Evolutionary conservation across 2,113 vertebrate species (phyloP), one percentile per base, ranked within the genome.

Genomic region (Glaucomys volans): DNA sequence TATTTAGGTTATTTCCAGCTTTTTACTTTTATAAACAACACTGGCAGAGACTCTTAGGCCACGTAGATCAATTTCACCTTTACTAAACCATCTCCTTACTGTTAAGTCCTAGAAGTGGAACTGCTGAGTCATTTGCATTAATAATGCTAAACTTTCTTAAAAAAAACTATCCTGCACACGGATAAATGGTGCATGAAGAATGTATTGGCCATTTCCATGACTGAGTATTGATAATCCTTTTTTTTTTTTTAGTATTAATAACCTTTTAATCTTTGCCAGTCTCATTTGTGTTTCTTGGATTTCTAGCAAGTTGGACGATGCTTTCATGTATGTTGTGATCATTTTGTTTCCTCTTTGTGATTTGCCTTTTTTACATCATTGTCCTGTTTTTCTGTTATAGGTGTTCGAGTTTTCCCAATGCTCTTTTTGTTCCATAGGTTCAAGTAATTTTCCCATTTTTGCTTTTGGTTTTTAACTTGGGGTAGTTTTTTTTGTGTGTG

Each of bases 91-190:
- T 86, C 79, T 86, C 85, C 50, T 82, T 86, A 37, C n/a, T 54
- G n/a, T 91, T 91, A 72, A 76, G 37, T 69, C 90, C 69, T 94
- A 47, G 84, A 94, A 95, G 69, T 69, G 32, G 67, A 80, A 82
- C 54, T 94, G 84, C 84, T 83, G 75, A 94, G 87, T 74, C 40
- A 5, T 80, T 87, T 94, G 7, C 32, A 62, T 75, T 77, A 66
- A 91, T 18, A 83, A 9, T 66, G 35, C 37, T 82, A 81, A 69
- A 64, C 64, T 62, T 79, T 47, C 40, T 72, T 40, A 75, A 30
- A 26, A 71, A 80, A 54, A 52, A 10, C 52, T 57, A 1, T 6
- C 50, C 14, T 74, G 54, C 40, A 50, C 47, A 72, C 64, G 67
- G 22, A 8, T 2, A 37, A 35, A 18, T 42, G 20, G 14, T 66